These are phyloP conservation scores for Drosophila bifasciata DNA, from an alignment of 1,140 invertebrate species.

Conservation along the genomic window DNA sequence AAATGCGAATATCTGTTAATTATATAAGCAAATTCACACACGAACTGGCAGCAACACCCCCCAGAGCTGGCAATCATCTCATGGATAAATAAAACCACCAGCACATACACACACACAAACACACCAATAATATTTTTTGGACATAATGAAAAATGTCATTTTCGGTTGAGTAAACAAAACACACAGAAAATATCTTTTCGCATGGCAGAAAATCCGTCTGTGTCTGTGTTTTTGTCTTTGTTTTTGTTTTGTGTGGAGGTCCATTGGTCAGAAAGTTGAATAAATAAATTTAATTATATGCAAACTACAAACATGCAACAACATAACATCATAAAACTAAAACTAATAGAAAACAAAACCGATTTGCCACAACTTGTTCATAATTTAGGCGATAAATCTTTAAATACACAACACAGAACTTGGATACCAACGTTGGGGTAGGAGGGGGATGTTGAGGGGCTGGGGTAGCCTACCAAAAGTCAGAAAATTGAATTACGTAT, in stretches of 20 bases:
- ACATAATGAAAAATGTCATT: slow-evolving; percentile 57
- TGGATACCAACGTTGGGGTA: slow-evolving; percentile 25
- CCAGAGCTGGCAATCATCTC: slow-evolving; percentile 10
- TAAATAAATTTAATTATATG: slow-evolving; percentile 62
- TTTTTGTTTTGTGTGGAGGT: slow-evolving; percentile 8
- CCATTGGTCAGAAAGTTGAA: slow-evolving; percentile 47
- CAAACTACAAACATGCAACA: slow-evolving; percentile 46
- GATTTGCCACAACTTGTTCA: slow-evolving; percentile 40
- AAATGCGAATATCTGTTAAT: slow-evolving; percentile 37
- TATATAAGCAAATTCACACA: slow-evolving; percentile 35
- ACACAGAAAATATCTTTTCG: slow-evolving; percentile 42
- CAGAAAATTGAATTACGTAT: slow-evolving; percentile 45
- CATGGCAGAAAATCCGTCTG: slow-evolving; percentile 13
- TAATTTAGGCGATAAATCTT: slow-evolving; percentile 50
- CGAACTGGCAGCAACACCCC: slow-evolving; percentile 14
- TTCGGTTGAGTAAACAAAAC: slow-evolving; percentile 55
- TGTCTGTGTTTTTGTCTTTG: slow-evolving; percentile 11
- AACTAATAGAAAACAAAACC: slow-evolving; percentile 39
- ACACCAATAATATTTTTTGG: slow-evolving; percentile 45
- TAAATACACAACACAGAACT: slow-evolving; percentile 28
- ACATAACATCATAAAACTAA: slow-evolving; percentile 32
- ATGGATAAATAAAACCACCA: slow-evolving; percentile 60
- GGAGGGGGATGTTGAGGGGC: background rate
- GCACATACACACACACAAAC: background rate
- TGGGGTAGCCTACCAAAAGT: background rate